Base-by-base conservation (phyloP, 1,140 invertebrate genomes). In the Metaphire vulgaris region DNA sequence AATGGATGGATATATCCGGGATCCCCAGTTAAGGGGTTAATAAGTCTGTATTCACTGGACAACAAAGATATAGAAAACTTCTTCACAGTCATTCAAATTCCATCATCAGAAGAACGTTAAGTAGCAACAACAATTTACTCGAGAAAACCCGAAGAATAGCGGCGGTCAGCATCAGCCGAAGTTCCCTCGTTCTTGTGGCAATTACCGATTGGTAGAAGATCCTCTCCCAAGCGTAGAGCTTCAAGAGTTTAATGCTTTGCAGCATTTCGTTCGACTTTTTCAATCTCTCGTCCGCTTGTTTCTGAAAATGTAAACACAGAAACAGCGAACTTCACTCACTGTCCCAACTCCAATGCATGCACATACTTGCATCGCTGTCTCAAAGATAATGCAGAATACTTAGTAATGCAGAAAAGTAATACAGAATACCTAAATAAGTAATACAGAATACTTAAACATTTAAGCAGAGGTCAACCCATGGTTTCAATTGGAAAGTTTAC, bases 211-310 rank as follows among this genome's bases (percentile, higher is more conserved):
- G 85, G 28, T 89, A 86, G 81, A 92, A 94, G 0, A 91, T 86
- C 56, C 89, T 87, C 85, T 94, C 93, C 93, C 92, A 94, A 16
- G 91, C 92, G 82, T 92, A 90, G 1, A 95, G 86, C 82, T 95
- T 95, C 15, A 95, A 89, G 1, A 93, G 87, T 83, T 91, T 91
- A 26, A 94, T 93, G 2, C 92, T 92, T 82, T 93, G 90, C 33
- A 95, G 85, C 69, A 92, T 89, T 86, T 94, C 93, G 76, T 91
- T 92, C 64, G 92, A 90, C 82, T 90, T 89, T 69, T 90, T 90
- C 56, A 94, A 85, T 41, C 93, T 88, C 77, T 90, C 89, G 83
- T 95, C 93, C 6, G 82, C 79, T 31, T 81, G 76, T 56, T 80
- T 67, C 83, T 84, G 74, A 16, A 77, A 65, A 74, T 31, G 31